Base-by-base conservation (phyloP, 2,888 invertebrate species). In the Carpatolechia fugitivella region DNA sequence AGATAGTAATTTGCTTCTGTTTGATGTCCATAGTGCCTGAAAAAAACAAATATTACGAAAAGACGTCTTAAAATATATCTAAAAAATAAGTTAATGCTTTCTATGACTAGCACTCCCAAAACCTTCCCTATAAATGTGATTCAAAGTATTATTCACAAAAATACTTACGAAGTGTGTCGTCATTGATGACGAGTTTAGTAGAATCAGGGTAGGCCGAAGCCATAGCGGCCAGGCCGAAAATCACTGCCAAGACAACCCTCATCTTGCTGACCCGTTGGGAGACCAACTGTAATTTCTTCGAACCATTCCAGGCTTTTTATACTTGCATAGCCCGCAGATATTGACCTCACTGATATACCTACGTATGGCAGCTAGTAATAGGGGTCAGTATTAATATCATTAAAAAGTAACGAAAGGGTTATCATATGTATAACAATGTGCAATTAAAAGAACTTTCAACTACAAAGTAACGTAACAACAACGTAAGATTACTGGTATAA, bases 21-120 rank as follows among this genome's bases (percentile, higher is more conserved):
- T 91, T 82, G 52, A 85, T 71, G 55, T 82, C 77, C 65, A 82
- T 74, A 56, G 85, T 82, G 30, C 79, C 92, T 92, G 62, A 8
- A 70, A 73, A 14, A n/a, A n/a, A n/a, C n/a, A n/a, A n/a, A n/a
- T n/a, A 16, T 20, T 18, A 16, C 16, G 18, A 8, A 48, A 31
- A 10, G 10, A 33, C 31, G 10, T 16, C 0, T 16, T 16, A 16
- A 48, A 10, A 31, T 1, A 33, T 51, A 8, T 40, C 18, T 41
- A 16, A 33, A 31, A 18, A 31, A 11, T 49, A 24, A 10, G 10
- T 41, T 4, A 35, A 36, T 52, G n/a, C n/a, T n/a, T n/a, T n/a
- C n/a, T n/a, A n/a, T n/a, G n/a, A n/a, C n/a, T n/a, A n/a, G n/a
- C n/a, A n/a, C n/a, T n/a, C n/a, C n/a, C n/a, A n/a, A n/a, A n/a